Evolutionary conservation across 2,797 vertebrate species (phyloP).

Genomic region (Micropoecilia bifurca): DNA sequence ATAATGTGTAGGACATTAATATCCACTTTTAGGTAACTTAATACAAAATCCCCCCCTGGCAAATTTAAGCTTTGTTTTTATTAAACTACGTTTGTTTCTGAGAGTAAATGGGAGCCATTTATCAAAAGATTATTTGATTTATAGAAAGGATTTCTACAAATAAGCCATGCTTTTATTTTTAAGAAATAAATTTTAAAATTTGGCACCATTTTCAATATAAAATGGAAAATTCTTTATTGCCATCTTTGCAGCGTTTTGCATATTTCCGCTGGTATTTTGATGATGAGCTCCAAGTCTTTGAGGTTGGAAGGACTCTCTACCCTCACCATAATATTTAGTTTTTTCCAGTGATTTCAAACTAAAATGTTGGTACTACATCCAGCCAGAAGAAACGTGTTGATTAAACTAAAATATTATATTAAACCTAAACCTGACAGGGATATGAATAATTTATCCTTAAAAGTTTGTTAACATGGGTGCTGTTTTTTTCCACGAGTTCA

Average conservation of each 20-base stretch:
- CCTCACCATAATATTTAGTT: not conserved
- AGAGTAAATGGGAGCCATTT: not conserved
- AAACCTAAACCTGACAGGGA: not conserved
- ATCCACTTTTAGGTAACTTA: not conserved
- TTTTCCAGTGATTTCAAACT: not conserved
- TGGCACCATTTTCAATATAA: not conserved
- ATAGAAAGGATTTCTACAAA: not conserved
- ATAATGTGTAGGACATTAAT: not conserved
- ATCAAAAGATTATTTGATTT: not conserved
- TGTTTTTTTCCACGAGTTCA: not conserved
- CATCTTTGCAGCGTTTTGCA: not conserved
- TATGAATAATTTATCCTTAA: not conserved
- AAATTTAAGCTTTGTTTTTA: not conserved
- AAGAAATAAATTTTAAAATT: not conserved
- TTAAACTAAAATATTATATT: not conserved
- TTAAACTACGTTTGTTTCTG: not conserved
- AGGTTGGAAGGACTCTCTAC: not conserved
- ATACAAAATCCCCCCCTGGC: not conserved
- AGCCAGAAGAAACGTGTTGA: not conserved
- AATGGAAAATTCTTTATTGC: not conserved
- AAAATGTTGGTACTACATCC: not conserved
- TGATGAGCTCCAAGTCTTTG: not conserved
- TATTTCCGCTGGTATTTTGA: not conserved
- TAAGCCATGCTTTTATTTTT: not conserved
- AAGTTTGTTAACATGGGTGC: not conserved